These are phyloP conservation scores for Hermaeophaga mercurialis DNA, from an alignment of 2,888 invertebrate genomes.

Conservation along the genomic window DNA sequence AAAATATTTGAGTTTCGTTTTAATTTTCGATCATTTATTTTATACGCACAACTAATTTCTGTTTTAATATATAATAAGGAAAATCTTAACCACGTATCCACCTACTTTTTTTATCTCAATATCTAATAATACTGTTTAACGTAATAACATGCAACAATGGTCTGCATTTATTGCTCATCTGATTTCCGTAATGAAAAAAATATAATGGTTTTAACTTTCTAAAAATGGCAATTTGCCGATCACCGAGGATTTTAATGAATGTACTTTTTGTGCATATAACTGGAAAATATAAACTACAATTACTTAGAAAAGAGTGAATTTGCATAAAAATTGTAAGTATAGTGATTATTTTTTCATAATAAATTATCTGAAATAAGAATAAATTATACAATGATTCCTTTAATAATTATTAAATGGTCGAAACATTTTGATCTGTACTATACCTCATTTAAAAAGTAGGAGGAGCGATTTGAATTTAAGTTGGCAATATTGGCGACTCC, in stretches of 20 bases:
- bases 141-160: constrained; percentile 14
- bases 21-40: too few species aligned
- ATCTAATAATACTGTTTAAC: constrained; percentile 2
- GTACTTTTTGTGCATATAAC: constrained; percentile 6
- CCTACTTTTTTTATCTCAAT: constrained; percentile 5
- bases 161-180: constrained; percentile 5
- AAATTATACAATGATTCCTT: too few species aligned
- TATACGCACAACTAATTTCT: too few species aligned
- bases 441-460: too few species aligned
- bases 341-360: too few species aligned
- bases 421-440: too few species aligned
- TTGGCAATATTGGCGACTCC: too few species aligned
- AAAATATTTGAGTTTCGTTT: too few species aligned
- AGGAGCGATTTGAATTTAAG: too few species aligned
- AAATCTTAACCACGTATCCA: neutral
- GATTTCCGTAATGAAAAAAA: constrained; percentile 1
- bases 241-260: constrained; percentile 5
- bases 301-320: neutral
- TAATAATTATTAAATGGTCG: too few species aligned
- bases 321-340: neutral
- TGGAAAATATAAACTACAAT: constrained; percentile 7
- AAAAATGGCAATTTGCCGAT: constrained; percentile 9
- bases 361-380: too few species aligned
- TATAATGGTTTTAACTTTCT: constrained; percentile 13
- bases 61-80: too few species aligned